Evolutionary conservation across 2,888 invertebrate species (phyloP), one percentile per base, ranked within the genome.

Genomic region (Halictus quadricinctus): DNA sequence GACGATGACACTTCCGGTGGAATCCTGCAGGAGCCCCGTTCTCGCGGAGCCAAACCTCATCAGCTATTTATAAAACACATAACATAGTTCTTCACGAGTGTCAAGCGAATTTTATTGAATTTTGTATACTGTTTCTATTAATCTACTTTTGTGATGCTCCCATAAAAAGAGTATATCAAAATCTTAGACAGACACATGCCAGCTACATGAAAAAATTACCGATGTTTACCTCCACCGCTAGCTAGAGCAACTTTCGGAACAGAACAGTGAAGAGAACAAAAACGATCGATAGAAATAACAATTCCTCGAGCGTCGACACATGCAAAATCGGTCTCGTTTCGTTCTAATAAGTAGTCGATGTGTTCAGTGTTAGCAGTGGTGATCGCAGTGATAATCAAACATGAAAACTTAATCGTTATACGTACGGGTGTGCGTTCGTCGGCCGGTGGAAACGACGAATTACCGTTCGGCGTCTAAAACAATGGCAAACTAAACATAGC

Each of bases 391-490:
- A 73, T 72, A 87, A 83, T 83, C 48, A 83, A 83, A 70, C 84
- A 75, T 89, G 87, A 88, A 84, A 85, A 90, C 82, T 86, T 80
- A 88, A 88, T 83, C 77, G 70, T 73, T 85, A 96, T 97, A 97
- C 97, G 96, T 97, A 97, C 97, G 95, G 97, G 97, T 91, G 96
- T 96, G 93, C 95, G 95, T 94, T 97, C 97, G 95, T 95, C 95
- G 95, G 95, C 95, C 58, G 92, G 90, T 95, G 95, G 95, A 95
- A 95, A 77, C 89, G 91, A 88, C 81, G 88, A 81, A 87, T 88
- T 88, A 85, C 89, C 85, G 84, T 85, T 83, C 92, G 90, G 91
- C 93, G 87, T 94, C 94, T 94, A 94, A 93, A 94, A 94, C 94
- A 94, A 89, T 89, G 91, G 91, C 92, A 93, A 92, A 93, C 93